Evolutionary conservation across 1,140 invertebrate genomes (phyloP).

Genomic region (Lordiphosa stackelbergi): DNA sequence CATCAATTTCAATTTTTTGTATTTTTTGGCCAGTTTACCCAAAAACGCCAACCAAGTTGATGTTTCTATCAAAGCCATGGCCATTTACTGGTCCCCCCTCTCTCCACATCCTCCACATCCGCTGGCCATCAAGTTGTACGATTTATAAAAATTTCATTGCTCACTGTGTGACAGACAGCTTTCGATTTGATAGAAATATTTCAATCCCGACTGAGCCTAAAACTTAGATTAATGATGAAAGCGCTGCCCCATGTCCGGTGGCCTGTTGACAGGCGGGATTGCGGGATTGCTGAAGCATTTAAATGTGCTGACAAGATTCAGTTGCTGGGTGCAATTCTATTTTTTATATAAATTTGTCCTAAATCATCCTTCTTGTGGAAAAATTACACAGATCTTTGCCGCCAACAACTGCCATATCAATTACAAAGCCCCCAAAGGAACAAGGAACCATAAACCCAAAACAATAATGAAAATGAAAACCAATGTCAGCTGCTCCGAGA

Average conservation of each 20-base stretch:
- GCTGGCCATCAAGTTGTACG: conserved; percentile 40
- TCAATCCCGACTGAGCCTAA: conserved; percentile 54
- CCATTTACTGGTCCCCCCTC: conserved; percentile 5
- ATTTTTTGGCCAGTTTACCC: conserved; percentile 9
- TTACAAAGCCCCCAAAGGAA: conserved; percentile 59
- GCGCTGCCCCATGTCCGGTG: conserved; percentile 33
- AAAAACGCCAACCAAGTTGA: conserved; percentile 36
- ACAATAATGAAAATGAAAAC: conserved; percentile 47
- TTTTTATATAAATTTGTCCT: no score
- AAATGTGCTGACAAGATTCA: conserved; percentile 55
- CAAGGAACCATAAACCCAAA: conserved; percentile 27
- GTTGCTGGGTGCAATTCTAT: neutral
- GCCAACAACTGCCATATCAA: conserved; percentile 55
- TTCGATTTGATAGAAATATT: conserved; percentile 75
- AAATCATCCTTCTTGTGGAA: no score
- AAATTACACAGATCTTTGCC: conserved; percentile 1
- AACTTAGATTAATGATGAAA: conserved; percentile 65
- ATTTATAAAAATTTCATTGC: conserved; percentile 75
- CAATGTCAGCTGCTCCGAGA: conserved; percentile 47
- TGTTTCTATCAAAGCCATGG: conserved; percentile 50
- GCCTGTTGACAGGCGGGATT: conserved; percentile 49
- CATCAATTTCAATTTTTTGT: conserved; percentile 64
- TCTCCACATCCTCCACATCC: conserved; percentile 26
- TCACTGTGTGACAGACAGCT: conserved; percentile 71
- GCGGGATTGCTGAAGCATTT: neutral